Evolutionary conservation across 2,888 invertebrate species (phyloP), one percentile per base, ranked within the genome.

Genomic region (Orchesellides sinensis): DNA sequence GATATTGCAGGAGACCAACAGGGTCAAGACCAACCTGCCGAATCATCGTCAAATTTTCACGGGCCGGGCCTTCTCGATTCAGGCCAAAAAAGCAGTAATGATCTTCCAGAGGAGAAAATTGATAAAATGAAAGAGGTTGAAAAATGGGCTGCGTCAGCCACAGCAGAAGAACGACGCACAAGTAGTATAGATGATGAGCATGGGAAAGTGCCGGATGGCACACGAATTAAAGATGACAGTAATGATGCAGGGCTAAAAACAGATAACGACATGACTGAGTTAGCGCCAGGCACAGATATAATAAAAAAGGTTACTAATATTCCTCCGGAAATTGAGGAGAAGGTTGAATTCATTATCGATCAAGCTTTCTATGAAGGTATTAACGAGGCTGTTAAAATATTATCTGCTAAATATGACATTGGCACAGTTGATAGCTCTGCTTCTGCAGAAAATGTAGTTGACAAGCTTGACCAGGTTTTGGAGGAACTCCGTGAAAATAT

Each of bases 91-190:
- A 27, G 59, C 21, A 29, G 25, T 10, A 6, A 5, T 23, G 65
- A 65, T 6, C 40, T 59, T 19, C 63, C 63, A 8, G 21, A 21
- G 8, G 63, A 63, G 32, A 59, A 59, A 40, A 23, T 78, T 32
- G 77, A 81, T 25, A 84, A 82, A 73, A 84, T 84, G 68, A 77
- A 74, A 73, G 78, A 70, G 32, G 70, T 84, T n/a, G 81, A 84
- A 19, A 78, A 63, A 47, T 75, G 84, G 72, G 82, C 84, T 14
- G 40, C 65, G 19, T 21, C 61, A 10, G 25, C 65, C 40, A 45
- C 45, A 2, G 19, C 19, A 10, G 66, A 56, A 14, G 29, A 17
- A n/a, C n/a, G n/a, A n/a, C n/a, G n/a, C n/a, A n/a, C n/a, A n/a
- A n/a, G n/a, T n/a, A n/a, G n/a, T n/a, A n/a, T n/a, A 0, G 35